A percentile compares a stretch with the other conserved stretches of the same genome.
Conservation (phyloP, 1,140 invertebrate genomes). For the Leptinotarsa lineolata region DNA sequence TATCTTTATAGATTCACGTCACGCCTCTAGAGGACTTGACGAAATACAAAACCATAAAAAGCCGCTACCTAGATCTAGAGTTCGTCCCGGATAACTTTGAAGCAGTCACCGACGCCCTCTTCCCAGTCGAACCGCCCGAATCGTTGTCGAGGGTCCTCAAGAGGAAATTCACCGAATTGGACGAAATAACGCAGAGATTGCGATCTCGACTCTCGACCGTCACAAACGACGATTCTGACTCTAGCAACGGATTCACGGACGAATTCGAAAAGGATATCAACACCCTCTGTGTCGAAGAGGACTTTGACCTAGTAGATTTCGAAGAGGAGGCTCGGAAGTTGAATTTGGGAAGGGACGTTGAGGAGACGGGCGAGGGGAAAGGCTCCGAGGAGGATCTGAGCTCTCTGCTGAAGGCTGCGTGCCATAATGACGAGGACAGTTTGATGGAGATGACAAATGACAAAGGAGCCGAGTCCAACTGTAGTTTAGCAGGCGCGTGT, state of each 20-base stretch:
- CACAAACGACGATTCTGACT: constrained; percentile 60
- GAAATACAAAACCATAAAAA: constrained; percentile 25
- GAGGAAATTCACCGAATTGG: constrained; percentile 65
- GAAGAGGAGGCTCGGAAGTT: constrained; percentile 43
- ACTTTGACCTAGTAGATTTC: constrained; percentile 51
- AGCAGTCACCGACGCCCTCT: neutral
- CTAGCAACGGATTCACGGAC: constrained; percentile 59
- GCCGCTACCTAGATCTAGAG: neutral
- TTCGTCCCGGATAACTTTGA: neutral
- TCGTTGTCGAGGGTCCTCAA: constrained; percentile 59
- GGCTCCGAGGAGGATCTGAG: neutral
- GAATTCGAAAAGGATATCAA: constrained; percentile 63
- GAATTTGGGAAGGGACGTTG: constrained; percentile 19
- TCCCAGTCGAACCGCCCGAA: constrained; percentile 38
- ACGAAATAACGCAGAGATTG: constrained; percentile 66
- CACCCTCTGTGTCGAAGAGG: constrained; percentile 53
- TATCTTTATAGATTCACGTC: constrained; percentile 56
- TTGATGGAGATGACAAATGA: neutral
- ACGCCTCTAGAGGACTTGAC: constrained; percentile 59
- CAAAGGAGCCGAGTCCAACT: neutral
- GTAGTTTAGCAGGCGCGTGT: neutral
- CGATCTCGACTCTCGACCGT: constrained; percentile 62
- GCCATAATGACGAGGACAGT: neutral
- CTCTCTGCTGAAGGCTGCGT: constrained; percentile 2
- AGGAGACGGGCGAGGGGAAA: neutral